Conservation (phyloP, 2,888 invertebrate genomes). For the Drosophila eohydei region DNA sequence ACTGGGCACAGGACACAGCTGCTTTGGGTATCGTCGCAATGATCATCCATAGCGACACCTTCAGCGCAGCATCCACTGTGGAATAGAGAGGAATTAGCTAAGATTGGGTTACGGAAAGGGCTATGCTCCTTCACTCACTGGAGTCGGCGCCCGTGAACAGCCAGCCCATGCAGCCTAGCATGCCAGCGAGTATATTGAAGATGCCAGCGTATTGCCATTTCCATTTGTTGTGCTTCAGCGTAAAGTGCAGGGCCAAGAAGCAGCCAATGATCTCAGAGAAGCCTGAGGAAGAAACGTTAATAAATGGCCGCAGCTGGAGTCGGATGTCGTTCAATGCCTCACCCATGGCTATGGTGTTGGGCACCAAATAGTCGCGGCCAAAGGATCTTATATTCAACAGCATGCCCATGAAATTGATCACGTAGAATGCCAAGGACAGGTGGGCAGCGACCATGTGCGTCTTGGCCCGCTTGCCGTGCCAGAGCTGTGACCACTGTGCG, state of each 20-base stretch:
- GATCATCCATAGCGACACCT: constrained; percentile 83
- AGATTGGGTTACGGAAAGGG: not conserved
- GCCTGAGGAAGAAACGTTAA: constrained; percentile 65
- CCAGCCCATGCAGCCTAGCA: constrained; percentile 85
- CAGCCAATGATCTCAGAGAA: constrained; percentile 85
- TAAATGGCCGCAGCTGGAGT: not conserved
- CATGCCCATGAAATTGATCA: constrained; percentile 85
- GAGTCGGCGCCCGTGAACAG: constrained; percentile 75
- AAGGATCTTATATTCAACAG: constrained; percentile 85
- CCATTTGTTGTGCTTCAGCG: constrained; percentile 82
- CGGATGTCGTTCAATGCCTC: constrained; percentile 11
- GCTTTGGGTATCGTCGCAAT: constrained; percentile 84
- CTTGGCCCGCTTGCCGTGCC: constrained; percentile 82
- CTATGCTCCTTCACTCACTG: constrained; percentile 66
- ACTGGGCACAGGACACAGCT: constrained; percentile 84
- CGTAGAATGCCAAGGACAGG: constrained; percentile 82
- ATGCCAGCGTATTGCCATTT: constrained; percentile 85
- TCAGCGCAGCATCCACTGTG: constrained; percentile 79
- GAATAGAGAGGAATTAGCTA: not conserved
- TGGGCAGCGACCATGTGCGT: constrained; percentile 83
- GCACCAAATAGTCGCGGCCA: constrained; percentile 83
- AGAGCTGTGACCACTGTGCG: constrained; percentile 81
- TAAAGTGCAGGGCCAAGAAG: constrained; percentile 83
- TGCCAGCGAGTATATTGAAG: constrained; percentile 83
- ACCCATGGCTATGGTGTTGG: constrained; percentile 85